Evolutionary conservation across 2,797 vertebrate species (phyloP).

Genomic region (Cryptoblepharus egeriae): DNA sequence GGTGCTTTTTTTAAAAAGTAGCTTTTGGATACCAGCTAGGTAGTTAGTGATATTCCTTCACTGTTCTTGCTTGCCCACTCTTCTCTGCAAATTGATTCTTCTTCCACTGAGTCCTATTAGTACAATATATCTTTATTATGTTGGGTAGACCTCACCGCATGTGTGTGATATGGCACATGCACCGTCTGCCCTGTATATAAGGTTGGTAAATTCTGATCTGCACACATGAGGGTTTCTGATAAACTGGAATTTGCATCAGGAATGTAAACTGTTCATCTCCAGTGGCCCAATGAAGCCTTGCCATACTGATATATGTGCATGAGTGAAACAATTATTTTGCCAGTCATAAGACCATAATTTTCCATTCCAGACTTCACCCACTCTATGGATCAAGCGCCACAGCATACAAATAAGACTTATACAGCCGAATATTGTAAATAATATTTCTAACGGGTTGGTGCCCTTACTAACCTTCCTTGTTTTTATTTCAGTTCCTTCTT

Average conservation of each 20-base stretch:
- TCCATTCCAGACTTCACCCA: neutral
- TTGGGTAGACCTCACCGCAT: neutral
- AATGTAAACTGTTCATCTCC: neutral
- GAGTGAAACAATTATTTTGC: neutral
- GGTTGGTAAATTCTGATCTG: neutral
- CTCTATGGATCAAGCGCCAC: slow-evolving; percentile 3
- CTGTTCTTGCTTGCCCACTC: neutral
- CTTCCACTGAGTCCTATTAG: neutral
- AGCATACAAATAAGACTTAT: slow-evolving; percentile 34
- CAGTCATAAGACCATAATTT: neutral
- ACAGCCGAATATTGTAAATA: slow-evolving; percentile 13
- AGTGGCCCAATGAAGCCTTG: neutral
- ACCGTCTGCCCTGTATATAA: neutral
- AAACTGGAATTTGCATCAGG: neutral
- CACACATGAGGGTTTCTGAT: neutral
- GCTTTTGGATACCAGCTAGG: neutral
- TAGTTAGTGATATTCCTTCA: neutral
- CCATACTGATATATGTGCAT: neutral
- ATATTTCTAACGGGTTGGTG: slow-evolving; percentile 6
- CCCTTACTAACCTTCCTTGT: slow-evolving; percentile 51
- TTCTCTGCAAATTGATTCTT: neutral
- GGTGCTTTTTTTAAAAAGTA: neutral
- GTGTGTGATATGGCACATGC: neutral
- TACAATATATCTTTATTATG: too few species aligned
- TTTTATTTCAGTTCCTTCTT: slow-evolving; percentile 84